Base-by-base conservation (phyloP, 2,888 invertebrate species). In the Epinotia bilunana region DNA sequence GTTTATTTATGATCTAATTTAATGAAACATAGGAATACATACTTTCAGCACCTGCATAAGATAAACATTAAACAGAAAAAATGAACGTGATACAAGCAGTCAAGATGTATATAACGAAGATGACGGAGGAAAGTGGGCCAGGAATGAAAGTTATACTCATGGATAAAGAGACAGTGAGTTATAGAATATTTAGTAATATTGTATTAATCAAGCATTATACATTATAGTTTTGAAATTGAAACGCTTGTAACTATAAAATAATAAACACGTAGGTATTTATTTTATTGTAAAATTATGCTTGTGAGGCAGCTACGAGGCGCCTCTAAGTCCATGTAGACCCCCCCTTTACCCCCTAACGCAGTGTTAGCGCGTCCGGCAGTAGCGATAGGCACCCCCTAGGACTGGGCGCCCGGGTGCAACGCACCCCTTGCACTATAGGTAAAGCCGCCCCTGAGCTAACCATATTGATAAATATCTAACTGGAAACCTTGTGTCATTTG, bases 141-240 rank as follows among this genome's bases (percentile, higher is more conserved):
- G 99, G 99, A 69, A 99, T 99, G 99, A 99, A 99, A 96, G 98
- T 99, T 60, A 95, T 99, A 79, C 92, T 99, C 65, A 98, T 99
- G 97, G 99, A 99, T 91, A 98, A 98, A 91, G 99, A 99, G 91
- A 99, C 99, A 78, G 98, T 98, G 90, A 85, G 89, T 86, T 72
- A 33, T 70, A 13, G 16, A 28, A n/a, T 49, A 7, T 49, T 73
- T 61, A 13, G 5, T 20, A 28, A 18, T 20, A 28, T 2, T 33
- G 18, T 53, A 3, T 33, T 46, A 12, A 12, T 28, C 23, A 28
- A 28, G 23, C 23, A 28, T 33, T 4, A 64, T 71, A 11, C n/a
- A 2, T 49, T 20, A 11, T 55, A 55, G 2, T 55, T 43, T 43
- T n/a, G 18, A 11, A 53, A 53, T 53, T 16, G n/a, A 6, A 53